These are phyloP conservation scores for Plumapathes pennacea DNA, from an alignment of 92 coral and sea anemone genomes.

Conservation along the genomic window DNA sequence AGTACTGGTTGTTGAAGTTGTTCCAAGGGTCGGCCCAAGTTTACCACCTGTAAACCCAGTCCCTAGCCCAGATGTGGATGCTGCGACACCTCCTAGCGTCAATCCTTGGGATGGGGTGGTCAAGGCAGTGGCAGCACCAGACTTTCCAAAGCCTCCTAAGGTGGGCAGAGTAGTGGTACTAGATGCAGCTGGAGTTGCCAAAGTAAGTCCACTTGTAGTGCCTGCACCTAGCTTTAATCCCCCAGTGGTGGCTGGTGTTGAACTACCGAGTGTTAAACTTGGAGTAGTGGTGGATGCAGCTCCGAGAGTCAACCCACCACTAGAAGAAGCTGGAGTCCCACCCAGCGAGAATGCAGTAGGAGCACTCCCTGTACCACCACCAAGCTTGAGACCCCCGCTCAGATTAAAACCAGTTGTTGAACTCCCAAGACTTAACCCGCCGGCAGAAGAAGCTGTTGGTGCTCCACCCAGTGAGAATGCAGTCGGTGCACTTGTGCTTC, in stretches of 20 bases:
- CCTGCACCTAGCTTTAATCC: no score
- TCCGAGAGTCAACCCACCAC: conserved; percentile 32
- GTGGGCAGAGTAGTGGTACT: not conserved
- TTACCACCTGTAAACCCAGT: conserved; percentile 26
- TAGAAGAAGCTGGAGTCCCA: conserved; percentile 16
- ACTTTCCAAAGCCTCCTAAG: conserved; percentile 7
- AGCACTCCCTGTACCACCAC: no score
- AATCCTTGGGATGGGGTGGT: conserved; percentile 32
- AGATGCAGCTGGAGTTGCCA: conserved; percentile 2
- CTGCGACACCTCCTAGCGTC: conserved; percentile 20
- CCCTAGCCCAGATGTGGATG: conserved; percentile 21
- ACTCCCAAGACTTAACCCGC: conserved; percentile 37
- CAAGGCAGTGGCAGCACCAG: conserved; percentile 5
- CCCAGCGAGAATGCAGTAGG: not conserved
- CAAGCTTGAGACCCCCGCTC: not conserved
- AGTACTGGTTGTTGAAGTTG: conserved; percentile 30
- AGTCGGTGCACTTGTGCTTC: conserved; percentile 9
- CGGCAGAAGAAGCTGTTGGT: conserved; percentile 17
- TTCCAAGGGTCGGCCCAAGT: conserved; percentile 28
- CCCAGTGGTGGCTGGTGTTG: not conserved
- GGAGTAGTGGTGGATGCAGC: conserved; percentile 12
- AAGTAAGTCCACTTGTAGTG: not conserved
- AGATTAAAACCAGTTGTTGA: not conserved
- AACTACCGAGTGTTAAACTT: conserved; percentile 16
- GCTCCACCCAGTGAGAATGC: conserved; percentile 6